A percentile compares a stretch with the other conserved stretches of the same genome.
Conservation (phyloP, 1,140 invertebrate species). For the Sitobion miscanthi region DNA sequence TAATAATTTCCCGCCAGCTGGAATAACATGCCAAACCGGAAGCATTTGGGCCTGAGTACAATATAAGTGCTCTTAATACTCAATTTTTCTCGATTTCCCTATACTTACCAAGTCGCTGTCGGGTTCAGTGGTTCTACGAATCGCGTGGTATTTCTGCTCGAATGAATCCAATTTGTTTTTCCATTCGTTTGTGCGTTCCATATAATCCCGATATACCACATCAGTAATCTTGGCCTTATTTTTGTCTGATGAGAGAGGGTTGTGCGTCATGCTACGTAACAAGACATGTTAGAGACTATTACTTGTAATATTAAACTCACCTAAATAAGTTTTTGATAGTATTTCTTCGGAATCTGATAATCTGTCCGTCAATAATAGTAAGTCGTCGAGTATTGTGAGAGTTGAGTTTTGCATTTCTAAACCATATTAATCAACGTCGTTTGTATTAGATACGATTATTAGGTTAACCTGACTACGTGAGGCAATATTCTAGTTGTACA, state of each 20-base stretch:
- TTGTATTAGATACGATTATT: not conserved
- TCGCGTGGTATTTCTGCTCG: conserved; percentile 14
- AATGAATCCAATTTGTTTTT: conserved; percentile 25
- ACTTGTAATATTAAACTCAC: not conserved
- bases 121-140: not conserved
- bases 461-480: not conserved
- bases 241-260: not conserved
- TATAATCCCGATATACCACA: conserved; percentile 3
- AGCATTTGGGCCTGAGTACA: conserved; percentile 11
- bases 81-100: conserved; percentile 4
- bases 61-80: not conserved
- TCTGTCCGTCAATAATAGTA: not conserved
- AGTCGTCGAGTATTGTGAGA: not conserved
- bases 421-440: not conserved
- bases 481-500: too few species aligned
- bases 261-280: not conserved
- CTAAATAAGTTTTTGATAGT: not conserved
- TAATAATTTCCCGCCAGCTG: not conserved
- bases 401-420: not conserved
- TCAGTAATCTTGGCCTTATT: conserved; percentile 17
- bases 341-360: not conserved
- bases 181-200: conserved; percentile 29
- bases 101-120: conserved; percentile 14
- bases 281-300: not conserved
- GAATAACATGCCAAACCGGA: not conserved